phyloP scores from a whole-genome alignment of 2,888 invertebrate species.

The Ochropleura plecta region DNA sequence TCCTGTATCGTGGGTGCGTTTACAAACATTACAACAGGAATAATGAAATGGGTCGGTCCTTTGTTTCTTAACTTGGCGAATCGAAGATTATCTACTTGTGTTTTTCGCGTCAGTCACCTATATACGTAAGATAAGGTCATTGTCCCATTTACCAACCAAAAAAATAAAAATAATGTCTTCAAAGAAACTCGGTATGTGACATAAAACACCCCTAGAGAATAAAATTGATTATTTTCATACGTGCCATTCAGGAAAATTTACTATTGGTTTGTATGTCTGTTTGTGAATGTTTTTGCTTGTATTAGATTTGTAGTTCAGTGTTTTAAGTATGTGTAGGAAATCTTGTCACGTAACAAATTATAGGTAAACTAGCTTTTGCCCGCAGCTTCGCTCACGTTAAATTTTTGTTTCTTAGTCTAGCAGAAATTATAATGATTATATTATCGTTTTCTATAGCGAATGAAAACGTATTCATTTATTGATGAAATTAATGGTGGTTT shows the following conservation, averaged over 20 bases:
- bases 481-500: not conserved
- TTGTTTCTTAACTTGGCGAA: not conserved
- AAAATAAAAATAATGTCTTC: slow-evolving; percentile 10
- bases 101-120: not conserved
- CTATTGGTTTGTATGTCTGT: not conserved
- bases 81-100: not conserved
- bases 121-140: not conserved
- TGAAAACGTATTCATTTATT: not conserved
- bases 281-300: slow-evolving; percentile 2
- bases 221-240: slow-evolving; percentile 33
- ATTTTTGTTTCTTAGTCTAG: slow-evolving; percentile 8
- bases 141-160: not conserved
- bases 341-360: too few relatives aligned
- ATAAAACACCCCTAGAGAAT: slow-evolving; percentile 1
- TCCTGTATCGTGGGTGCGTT: too few relatives aligned
- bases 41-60: too few relatives aligned
- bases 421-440: slow-evolving; percentile 17
- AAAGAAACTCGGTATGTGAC: slow-evolving; percentile 15
- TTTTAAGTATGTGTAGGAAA: not conserved
- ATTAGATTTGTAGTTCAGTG: not conserved
- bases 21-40: too few relatives aligned
- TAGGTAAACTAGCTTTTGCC: too few relatives aligned
- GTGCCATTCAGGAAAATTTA: slow-evolving; percentile 16
- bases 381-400: too few relatives aligned
- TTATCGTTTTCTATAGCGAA: not conserved